phyloP scores from a whole-genome alignment of 2,113 vertebrate genomes.

The Nothoprocta perdicaria region DNA sequence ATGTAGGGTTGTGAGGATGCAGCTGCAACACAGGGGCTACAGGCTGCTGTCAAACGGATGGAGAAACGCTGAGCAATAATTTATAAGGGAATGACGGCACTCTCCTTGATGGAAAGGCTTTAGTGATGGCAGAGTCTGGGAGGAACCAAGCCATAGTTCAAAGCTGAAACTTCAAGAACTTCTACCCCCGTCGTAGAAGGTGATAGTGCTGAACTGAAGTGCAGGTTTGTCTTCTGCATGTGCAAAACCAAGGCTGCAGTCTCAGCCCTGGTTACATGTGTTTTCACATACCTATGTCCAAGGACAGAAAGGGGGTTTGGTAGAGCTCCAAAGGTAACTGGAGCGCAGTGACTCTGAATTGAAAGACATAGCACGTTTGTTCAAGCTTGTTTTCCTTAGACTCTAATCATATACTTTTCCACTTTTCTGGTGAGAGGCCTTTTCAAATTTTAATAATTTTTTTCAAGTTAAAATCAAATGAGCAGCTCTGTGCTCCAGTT shows the following conservation, averaged over 20 bases:
- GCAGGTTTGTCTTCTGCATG: constrained; percentile 1
- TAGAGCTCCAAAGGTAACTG: constrained; percentile 23
- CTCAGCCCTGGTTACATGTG: neutral
- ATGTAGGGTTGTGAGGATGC: accelerated
- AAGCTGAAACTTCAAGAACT: neutral
- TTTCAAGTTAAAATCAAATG: constrained; percentile 24
- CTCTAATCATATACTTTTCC: constrained; percentile 52
- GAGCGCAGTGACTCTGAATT: neutral
- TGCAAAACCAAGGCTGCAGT: constrained; percentile 15
- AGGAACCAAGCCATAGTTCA: neutral
- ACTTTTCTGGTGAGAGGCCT: constrained; percentile 45
- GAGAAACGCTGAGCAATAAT: neutral
- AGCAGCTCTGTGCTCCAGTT: constrained; percentile 16
- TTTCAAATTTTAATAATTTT: constrained; percentile 6
- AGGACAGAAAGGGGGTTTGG: constrained; percentile 52
- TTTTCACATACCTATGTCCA: neutral
- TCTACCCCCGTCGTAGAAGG: neutral
- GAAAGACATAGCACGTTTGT: constrained; percentile 50
- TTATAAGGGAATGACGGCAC: accelerated
- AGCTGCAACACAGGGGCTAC: accelerated
- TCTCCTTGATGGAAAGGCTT: neutral
- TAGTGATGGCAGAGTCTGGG: accelerated
- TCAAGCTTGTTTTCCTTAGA: constrained; percentile 51
- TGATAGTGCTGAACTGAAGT: neutral
- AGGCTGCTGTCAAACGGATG: neutral